Evolutionary conservation across 2,888 invertebrate genomes (phyloP).

Genomic region (Acronicta leporina): DNA sequence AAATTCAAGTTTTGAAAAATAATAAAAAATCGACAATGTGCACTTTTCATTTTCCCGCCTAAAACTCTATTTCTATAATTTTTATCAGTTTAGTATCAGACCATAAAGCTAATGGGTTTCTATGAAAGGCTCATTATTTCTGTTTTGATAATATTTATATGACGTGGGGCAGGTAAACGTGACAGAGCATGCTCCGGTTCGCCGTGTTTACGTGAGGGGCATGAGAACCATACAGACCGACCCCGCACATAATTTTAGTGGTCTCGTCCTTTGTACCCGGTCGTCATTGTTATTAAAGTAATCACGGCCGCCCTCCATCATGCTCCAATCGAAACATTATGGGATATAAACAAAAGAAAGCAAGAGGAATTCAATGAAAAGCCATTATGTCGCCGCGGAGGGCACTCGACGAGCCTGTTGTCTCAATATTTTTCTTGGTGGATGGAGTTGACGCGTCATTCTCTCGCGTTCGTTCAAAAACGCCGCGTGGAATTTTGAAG

Average conservation of each 20-base stretch:
- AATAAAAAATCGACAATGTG: too few relatives aligned
- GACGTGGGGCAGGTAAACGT: slow-evolving; percentile 77
- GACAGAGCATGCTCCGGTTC: slow-evolving; percentile 66
- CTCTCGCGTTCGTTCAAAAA: slow-evolving; percentile 81
- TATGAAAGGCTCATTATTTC: slow-evolving; percentile 83
- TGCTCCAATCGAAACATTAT: slow-evolving; percentile 88
- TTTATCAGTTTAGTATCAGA: slow-evolving; percentile 65
- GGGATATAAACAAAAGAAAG: slow-evolving; percentile 89
- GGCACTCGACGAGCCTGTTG: slow-evolving; percentile 82
- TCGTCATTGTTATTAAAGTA: slow-evolving; percentile 88
- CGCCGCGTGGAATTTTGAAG: slow-evolving; percentile 86
- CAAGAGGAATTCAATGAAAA: slow-evolving; percentile 88
- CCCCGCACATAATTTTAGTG: slow-evolving; percentile 85
- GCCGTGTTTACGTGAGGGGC: slow-evolving; percentile 80
- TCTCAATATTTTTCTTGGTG: slow-evolving; percentile 88
- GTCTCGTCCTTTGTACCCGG: slow-evolving; percentile 83
- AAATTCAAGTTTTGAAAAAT: too few relatives aligned
- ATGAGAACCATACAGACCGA: slow-evolving; percentile 81
- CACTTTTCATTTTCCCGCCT: too few relatives aligned
- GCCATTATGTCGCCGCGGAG: slow-evolving; percentile 87
- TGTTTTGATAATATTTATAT: slow-evolving; percentile 83
- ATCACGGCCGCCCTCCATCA: slow-evolving; percentile 86
- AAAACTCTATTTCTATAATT: slow-evolving; percentile 54
- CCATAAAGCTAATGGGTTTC: slow-evolving; percentile 75
- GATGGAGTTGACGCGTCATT: slow-evolving; percentile 86